phyloP scores from a whole-genome alignment of 1,140 invertebrate species.

The Zaprionus tsacasi region DNA sequence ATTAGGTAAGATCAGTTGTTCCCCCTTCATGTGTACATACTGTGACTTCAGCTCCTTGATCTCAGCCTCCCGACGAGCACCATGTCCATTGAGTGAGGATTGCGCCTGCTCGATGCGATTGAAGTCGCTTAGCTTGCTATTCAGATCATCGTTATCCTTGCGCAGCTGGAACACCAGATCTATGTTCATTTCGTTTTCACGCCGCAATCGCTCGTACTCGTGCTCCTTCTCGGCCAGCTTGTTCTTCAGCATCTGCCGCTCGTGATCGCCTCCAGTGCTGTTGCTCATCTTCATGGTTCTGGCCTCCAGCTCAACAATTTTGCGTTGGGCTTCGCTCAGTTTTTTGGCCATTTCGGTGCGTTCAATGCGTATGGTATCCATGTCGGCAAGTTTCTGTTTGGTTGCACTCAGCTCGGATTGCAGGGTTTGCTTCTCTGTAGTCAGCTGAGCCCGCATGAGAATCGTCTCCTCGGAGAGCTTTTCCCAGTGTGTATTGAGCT shows the following conservation, averaged over 20 bases:
- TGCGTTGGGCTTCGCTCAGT: conserved; percentile 88
- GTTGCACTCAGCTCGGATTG: conserved; percentile 83
- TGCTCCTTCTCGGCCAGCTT: conserved; percentile 90
- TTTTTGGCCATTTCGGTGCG: conserved; percentile 86
- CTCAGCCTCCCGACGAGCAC: conserved; percentile 90
- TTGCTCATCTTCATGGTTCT: conserved; percentile 82
- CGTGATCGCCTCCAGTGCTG: conserved; percentile 85
- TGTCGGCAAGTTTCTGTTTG: conserved; percentile 66
- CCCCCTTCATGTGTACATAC: conserved; percentile 69
- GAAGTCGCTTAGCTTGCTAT: conserved; percentile 92
- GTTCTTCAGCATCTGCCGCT: conserved; percentile 88
- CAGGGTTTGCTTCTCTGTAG: conserved; percentile 90
- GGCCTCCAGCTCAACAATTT: conserved; percentile 84
- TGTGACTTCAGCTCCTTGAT: conserved; percentile 88
- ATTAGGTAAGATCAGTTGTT: neutral
- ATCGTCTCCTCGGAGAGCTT: conserved; percentile 93
- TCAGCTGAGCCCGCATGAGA: conserved; percentile 90
- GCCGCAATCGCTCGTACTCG: conserved; percentile 90
- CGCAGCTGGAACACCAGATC: conserved; percentile 89
- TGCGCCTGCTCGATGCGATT: conserved; percentile 93
- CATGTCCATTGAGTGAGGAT: conserved; percentile 90
- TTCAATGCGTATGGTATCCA: conserved; percentile 73
- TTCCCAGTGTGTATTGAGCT: conserved; percentile 92
- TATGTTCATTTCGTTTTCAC: conserved; percentile 89
- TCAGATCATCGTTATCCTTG: conserved; percentile 91